Base-by-base conservation (phyloP, 64 coral and sea anemone species). In the Pocillopora damicornis region DNA sequence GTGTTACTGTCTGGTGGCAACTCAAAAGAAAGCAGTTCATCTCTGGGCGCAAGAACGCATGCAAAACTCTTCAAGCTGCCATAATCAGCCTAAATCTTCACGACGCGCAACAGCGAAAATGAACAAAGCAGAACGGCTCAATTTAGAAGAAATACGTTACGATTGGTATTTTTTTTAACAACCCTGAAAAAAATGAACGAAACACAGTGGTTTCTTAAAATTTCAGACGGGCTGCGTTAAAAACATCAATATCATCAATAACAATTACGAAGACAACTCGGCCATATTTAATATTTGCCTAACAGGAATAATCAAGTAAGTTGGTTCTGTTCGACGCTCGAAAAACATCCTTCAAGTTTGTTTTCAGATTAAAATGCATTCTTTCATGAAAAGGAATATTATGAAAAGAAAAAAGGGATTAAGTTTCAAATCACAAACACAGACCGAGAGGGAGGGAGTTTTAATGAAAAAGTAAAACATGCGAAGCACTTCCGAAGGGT, bases 211-310 rank as follows among this genome's bases (percentile, higher is more conserved):
- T 51, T 51, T 51, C 42, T 51, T 51, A 4, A 51, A 51, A 51
- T 7, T 51, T 51, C 3, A 51, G 42, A 51, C 42, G 42, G 42
- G 7, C 42, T 4, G 42, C 42, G 42, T 7, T 51, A 51, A 51
- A 51, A 7, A 51, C 42, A 51, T 51, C 42, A 51, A 51, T 51
- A 51, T 51, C 7, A 51, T 0, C 42, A 51, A 51, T 51, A 51
- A 51, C 42, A 51, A 51, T 51, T 2, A 51, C 42, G 42, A 51
- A 51, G 42, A 4, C 7, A 51, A 7, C n/a, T 23, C 77, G 57
- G 77, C 77, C 77, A 79, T 79, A 79, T 79, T 79, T 79, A 79
- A 79, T 60, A 60, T 79, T 60, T 58, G 34, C 12, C 56, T 9
- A 51, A 75, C 74, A 36, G n/a, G 36, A 20, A 26, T 23, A 23